Conservation (phyloP, 2,113 vertebrate genomes). For the Ranitomeya variabilis region DNA sequence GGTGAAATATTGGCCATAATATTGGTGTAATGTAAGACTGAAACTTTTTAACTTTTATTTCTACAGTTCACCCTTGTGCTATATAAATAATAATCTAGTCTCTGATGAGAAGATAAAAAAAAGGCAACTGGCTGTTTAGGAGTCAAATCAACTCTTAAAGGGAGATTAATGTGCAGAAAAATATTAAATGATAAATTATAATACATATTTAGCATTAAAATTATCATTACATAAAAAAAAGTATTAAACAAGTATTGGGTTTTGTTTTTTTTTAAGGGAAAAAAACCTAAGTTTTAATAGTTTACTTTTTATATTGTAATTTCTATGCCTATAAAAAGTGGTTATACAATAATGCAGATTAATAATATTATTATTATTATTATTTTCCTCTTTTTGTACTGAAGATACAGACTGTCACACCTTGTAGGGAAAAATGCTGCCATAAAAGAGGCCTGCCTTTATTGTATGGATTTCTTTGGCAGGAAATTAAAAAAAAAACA, state of each 20-base stretch:
- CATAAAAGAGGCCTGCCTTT: neutral
- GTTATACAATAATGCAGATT: neutral
- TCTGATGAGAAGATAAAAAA: neutral
- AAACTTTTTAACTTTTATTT: neutral
- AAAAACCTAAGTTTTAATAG: neutral
- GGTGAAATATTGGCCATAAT: neutral
- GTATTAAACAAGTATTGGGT: too few species aligned
- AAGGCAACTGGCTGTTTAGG: too few species aligned
- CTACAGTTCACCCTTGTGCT: neutral
- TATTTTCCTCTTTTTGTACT: neutral
- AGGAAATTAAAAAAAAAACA: neutral
- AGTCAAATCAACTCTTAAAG: neutral
- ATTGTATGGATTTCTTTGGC: neutral
- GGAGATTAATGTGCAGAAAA: neutral
- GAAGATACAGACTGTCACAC: neutral
- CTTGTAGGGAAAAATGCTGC: neutral
- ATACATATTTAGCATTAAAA: too few species aligned
- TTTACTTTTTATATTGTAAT: neutral
- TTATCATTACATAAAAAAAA: too few species aligned
- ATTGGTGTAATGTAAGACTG: neutral
- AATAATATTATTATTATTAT: neutral
- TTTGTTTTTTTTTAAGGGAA: neutral
- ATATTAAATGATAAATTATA: too few species aligned
- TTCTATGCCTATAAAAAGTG: neutral
- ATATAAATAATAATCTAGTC: neutral